A percentile compares a stretch with the other conserved stretches of the same genome.
phyloP scores from a whole-genome alignment of 2,888 invertebrate species.

The Punctoribates punctum region DNA sequence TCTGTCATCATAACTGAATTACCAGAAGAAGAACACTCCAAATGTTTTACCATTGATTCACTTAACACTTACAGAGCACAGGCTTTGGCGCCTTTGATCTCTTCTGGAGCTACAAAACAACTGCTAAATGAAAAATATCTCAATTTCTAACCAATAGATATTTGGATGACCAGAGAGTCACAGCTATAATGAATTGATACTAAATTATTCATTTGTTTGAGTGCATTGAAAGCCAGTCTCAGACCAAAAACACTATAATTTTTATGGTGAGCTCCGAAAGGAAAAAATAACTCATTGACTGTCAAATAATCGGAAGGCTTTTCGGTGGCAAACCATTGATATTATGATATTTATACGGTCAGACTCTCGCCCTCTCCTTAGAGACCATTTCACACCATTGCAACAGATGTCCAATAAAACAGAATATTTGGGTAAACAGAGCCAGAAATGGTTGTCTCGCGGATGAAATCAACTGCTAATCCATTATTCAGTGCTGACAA shows the following conservation, averaged over 20 bases:
- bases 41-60: constrained; percentile 14
- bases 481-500: constrained; percentile 6
- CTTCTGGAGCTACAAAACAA: not conserved
- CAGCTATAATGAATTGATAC: constrained; percentile 23
- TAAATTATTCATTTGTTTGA: constrained; percentile 22
- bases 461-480: constrained; percentile 22
- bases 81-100: constrained; percentile 24
- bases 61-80: not conserved
- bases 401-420: constrained; percentile 26
- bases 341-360: not conserved
- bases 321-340: constrained; percentile 12
- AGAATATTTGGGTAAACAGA: not conserved
- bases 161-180: not conserved
- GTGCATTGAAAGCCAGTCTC: not conserved
- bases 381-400: constrained; percentile 20
- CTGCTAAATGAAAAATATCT: constrained; percentile 26
- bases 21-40: constrained; percentile 7
- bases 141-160: not conserved
- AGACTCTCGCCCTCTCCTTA: constrained; percentile 23
- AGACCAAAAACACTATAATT: not conserved
- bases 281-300: constrained; percentile 2
- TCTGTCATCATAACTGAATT: constrained; percentile 33
- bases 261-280: not conserved
- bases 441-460: not conserved
- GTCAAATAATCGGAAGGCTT: constrained; percentile 9